Base-by-base conservation (phyloP, 2,113 vertebrate genomes). In the Riparia riparia region DNA sequence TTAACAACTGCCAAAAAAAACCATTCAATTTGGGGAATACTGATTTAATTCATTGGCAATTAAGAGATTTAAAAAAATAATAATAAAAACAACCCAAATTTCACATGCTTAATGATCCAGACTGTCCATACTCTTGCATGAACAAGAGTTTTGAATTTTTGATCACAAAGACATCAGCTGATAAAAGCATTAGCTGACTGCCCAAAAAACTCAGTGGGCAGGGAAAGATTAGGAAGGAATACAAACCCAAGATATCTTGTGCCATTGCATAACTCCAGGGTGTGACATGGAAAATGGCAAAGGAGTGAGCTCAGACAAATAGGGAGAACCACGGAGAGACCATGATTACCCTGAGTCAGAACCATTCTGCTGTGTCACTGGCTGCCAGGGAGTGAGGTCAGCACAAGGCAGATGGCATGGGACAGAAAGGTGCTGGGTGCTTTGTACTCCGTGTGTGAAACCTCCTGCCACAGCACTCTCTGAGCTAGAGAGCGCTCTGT, bases 401-500 rank as follows among this genome's bases (percentile, higher is more conserved):
- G 51, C 34, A 65, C 34, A 14, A 22, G 17, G 39, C 22, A 70
- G 17, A 4, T 3, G 50, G 60, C 64, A 37, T 1, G 0, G 8
- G 18, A 66, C 49, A 64, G 21, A 34, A 50, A 1, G 32, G 45
- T 15, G 39, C 5, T 22, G 54, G 44, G 22, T 29, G n/a, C 31
- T 69, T 19, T 12, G 28, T 4, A 24, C 28, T 45, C 21, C 12
- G 20, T 0, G 8, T 19, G 21, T 24, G 32, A 39, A 45, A 28
- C 29, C 26, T 68, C 77, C 77, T 78, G 37, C 37, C 45, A 22
- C 20, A 7, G 57, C 41, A 20, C 50, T 19, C 14, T n/a, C 39
- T 54, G 41, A 66, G 45, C 37, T 41, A 6, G 54, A 15, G 32
- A 51, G 20, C 3, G 32, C 49, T 50, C 51, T 0, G 0, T 19